Conservation (phyloP, 2,888 invertebrate genomes). For the Caenorhabditis sp. region DNA sequence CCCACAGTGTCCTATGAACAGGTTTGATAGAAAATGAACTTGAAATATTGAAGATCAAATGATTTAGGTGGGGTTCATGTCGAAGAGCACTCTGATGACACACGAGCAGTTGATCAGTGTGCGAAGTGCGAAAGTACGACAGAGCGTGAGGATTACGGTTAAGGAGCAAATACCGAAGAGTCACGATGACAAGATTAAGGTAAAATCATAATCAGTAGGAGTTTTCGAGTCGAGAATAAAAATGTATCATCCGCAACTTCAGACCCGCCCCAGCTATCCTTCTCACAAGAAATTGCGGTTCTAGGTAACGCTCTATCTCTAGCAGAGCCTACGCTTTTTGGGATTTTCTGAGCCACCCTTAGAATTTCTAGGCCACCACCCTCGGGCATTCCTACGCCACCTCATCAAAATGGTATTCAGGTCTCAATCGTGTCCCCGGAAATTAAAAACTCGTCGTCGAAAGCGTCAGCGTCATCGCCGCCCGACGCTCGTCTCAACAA, state of each 20-base stretch:
- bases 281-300: no score
- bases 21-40: slow-evolving; percentile 25
- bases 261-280: no score
- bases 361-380: not conserved
- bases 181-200: slow-evolving; percentile 80
- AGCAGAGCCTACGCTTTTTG: no score
- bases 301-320: not conserved
- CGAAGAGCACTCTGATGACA: slow-evolving; percentile 77
- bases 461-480: slow-evolving; percentile 13
- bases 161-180: slow-evolving; percentile 80
- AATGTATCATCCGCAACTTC: not conserved
- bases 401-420: not conserved
- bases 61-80: slow-evolving; percentile 78
- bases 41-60: not conserved
- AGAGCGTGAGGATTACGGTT: slow-evolving; percentile 77
- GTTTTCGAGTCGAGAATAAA: not conserved
- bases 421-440: slow-evolving; percentile 71
- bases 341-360: not conserved
- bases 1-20: slow-evolving; percentile 78
- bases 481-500: slow-evolving; percentile 73
- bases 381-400: no score
- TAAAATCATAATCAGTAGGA: no score
- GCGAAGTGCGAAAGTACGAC: slow-evolving; percentile 79
- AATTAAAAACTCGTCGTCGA: slow-evolving; percentile 47
- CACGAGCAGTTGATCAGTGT: slow-evolving; percentile 79